Conservation (phyloP, 2,888 invertebrate species). For the Hartigia nigra region DNA sequence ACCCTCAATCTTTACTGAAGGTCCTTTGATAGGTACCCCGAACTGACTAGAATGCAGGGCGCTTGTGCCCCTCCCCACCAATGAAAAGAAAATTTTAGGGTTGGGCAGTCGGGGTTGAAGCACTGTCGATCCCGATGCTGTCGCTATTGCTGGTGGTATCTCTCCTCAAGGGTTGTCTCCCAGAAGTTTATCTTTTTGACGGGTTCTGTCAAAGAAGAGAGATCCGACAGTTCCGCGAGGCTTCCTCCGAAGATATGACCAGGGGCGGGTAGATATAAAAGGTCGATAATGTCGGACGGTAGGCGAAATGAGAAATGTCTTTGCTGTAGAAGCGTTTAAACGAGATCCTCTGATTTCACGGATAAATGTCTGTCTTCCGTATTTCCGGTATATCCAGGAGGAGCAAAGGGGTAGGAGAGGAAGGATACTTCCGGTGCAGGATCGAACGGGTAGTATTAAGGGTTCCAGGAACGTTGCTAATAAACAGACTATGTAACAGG, state of each 20-base stretch:
- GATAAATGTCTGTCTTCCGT: constrained; percentile 34
- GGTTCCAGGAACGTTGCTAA: constrained; percentile 26
- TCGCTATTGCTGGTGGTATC: constrained; percentile 20
- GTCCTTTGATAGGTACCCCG: background rate
- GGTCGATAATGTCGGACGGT: constrained; percentile 37
- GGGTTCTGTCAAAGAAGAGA: constrained; percentile 61
- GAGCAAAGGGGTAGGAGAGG: background rate
- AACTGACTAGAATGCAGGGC: background rate
- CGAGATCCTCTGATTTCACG: constrained; percentile 34
- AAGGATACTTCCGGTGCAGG: background rate
- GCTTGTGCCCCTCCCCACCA: constrained; percentile 7
- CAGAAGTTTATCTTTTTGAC: constrained; percentile 60
- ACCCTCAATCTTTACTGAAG: background rate
- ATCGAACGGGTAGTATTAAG: background rate
- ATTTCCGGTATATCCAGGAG: background rate
- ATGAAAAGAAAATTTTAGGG: constrained; percentile 13
- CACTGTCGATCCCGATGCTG: constrained; percentile 21
- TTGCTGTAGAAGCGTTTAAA: constrained; percentile 32
- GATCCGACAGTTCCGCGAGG: constrained; percentile 57
- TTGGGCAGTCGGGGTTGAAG: constrained; percentile 16
- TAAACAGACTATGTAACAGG: constrained; percentile 50
- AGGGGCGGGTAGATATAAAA: constrained; percentile 15
- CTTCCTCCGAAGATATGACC: constrained; percentile 29
- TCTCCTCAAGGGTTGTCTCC: constrained; percentile 38
- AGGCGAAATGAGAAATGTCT: constrained; percentile 66